Conservation (phyloP, 2,888 invertebrate genomes). For the Siphonodentalium dalli region DNA sequence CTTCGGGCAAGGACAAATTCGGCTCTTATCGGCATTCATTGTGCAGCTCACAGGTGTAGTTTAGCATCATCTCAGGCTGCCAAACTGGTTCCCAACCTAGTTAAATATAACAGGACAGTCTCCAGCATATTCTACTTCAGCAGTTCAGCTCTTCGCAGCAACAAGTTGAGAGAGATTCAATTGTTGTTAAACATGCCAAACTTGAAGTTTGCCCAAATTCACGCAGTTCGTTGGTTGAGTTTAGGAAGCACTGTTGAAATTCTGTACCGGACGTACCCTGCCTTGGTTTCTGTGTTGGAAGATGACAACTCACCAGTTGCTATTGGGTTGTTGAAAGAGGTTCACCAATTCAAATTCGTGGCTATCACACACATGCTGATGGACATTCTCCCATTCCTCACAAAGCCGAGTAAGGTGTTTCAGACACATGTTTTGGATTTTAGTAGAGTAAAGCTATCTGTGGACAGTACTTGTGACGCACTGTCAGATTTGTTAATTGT, state of each 20-base stretch:
- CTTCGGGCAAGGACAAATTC: no score
- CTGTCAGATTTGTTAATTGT: slow-evolving; percentile 8
- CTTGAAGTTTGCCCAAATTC: slow-evolving; percentile 14
- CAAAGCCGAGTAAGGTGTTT: slow-evolving; percentile 3
- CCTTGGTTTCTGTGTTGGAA: slow-evolving; percentile 1
- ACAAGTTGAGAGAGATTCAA: slow-evolving; percentile 15
- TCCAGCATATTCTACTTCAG: no score
- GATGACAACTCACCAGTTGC: slow-evolving; percentile 1
- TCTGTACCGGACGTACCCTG: slow-evolving; percentile 19
- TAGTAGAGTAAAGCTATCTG: slow-evolving; percentile 1
- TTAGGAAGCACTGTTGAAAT: slow-evolving; percentile 13
- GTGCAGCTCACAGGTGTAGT: no score
- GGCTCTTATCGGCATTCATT: no score
- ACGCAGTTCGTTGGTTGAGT: slow-evolving; percentile 19
- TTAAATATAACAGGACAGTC: no score
- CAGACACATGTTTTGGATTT: slow-evolving; percentile 13
- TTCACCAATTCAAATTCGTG: slow-evolving; percentile 18
- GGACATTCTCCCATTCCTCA: slow-evolving; percentile 17
- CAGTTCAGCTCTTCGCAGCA: not conserved
- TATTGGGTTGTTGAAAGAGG: slow-evolving; percentile 10
- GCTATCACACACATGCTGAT: slow-evolving; percentile 17
- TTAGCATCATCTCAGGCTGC: no score
- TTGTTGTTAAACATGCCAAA: slow-evolving; percentile 3
- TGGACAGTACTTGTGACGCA: slow-evolving; percentile 9
- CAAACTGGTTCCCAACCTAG: no score